A percentile compares a stretch with the other conserved stretches of the same genome.
Evolutionary conservation across 2,888 invertebrate genomes (phyloP).

Genomic region (Euclidia mi): DNA sequence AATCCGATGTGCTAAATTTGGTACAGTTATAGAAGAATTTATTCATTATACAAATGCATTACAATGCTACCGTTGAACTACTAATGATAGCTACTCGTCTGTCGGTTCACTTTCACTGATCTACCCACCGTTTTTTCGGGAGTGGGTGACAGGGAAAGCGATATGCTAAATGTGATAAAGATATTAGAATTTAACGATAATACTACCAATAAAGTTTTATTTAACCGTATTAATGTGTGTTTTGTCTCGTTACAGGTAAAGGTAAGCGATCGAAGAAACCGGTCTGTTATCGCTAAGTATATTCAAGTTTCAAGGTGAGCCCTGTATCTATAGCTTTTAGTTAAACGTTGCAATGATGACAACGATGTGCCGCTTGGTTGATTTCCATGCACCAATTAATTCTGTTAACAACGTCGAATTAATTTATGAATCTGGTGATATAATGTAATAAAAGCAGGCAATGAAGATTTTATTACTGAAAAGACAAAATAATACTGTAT

Average conservation of each 20-base stretch:
- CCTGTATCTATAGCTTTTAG: constrained; percentile 30
- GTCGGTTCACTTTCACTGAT: constrained; percentile 76
- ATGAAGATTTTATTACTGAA: constrained; percentile 21
- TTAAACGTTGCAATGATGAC: constrained; percentile 27
- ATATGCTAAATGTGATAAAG: constrained; percentile 68
- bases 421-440: constrained; percentile 34
- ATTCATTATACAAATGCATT: constrained; percentile 39
- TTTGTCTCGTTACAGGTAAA: constrained; percentile 81
- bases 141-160: constrained; percentile 75
- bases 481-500: constrained; percentile 16
- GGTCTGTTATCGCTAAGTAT: constrained; percentile 29
- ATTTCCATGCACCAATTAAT: constrained; percentile 46
- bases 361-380: constrained; percentile 31
- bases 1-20: too few relatives aligned
- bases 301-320: constrained; percentile 33
- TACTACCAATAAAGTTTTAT: constrained; percentile 21
- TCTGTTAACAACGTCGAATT: constrained; percentile 37
- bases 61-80: constrained; percentile 41
- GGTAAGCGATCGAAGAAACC: constrained; percentile 68
- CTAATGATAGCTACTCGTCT: constrained; percentile 60
- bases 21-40: too few relatives aligned
- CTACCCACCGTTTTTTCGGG: constrained; percentile 71
- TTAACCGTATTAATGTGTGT: constrained; percentile 43
- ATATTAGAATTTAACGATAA: constrained; percentile 48
- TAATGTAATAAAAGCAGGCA: constrained; percentile 33